Evolutionary conservation across 2,888 invertebrate genomes (phyloP).

Genomic region (Metopia argyrocephala): DNA sequence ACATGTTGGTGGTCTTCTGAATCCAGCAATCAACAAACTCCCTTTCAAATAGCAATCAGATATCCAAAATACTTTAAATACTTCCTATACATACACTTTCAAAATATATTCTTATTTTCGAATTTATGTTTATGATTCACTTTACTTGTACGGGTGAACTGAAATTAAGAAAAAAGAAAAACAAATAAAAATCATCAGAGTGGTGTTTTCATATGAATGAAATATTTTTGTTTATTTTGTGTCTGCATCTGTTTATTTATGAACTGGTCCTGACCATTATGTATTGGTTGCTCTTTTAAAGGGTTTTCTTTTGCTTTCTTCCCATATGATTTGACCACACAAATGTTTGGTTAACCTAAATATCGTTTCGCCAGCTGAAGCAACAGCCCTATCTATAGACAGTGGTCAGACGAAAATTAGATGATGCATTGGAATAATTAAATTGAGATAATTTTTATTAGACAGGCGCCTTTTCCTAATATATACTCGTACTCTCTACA

Average conservation of each 20-base stretch:
- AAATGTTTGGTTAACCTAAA: constrained; percentile 49
- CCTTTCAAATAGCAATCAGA: constrained; percentile 51
- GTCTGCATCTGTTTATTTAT: constrained; percentile 52
- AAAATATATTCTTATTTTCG: not conserved
- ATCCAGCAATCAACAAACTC: constrained; percentile 16
- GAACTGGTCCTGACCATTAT: constrained; percentile 40
- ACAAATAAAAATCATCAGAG: too few relatives aligned
- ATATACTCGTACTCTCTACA: not conserved
- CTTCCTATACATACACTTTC: constrained; percentile 9
- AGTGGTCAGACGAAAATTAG: constrained; percentile 16
- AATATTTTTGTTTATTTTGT: constrained; percentile 48
- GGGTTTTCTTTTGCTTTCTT: constrained; percentile 24
- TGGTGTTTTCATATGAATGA: too few relatives aligned
- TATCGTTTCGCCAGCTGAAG: constrained; percentile 23
- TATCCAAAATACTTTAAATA: constrained; percentile 3
- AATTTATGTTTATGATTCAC: constrained; percentile 42
- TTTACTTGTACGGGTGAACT: not conserved
- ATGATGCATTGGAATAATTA: not conserved
- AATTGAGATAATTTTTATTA: not conserved
- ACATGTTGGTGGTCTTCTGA: constrained; percentile 60
- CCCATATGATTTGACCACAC: constrained; percentile 26
- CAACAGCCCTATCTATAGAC: not conserved
- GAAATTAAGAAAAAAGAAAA: not conserved
- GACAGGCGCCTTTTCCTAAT: not conserved
- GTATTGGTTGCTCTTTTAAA: constrained; percentile 40